Conservation (phyloP, 2,888 invertebrate genomes). For the Syritta pipiens region DNA sequence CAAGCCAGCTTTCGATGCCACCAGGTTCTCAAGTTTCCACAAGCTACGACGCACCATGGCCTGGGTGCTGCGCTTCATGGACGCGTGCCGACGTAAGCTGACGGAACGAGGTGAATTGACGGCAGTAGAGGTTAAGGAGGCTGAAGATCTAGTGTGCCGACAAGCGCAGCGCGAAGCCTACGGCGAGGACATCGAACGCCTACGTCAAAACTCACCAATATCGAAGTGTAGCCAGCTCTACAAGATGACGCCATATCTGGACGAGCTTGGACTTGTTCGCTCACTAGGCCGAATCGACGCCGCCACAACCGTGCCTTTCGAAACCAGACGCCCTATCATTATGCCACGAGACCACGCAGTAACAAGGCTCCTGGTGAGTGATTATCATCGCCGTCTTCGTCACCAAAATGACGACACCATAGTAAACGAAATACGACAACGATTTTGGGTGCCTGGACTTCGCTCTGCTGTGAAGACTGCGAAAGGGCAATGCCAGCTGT, state of each 20-base stretch:
- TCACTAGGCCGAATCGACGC: too few relatives aligned
- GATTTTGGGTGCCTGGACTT: constrained; percentile 27
- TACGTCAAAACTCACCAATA: not conserved
- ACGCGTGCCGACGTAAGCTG: not conserved
- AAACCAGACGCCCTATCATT: too few relatives aligned
- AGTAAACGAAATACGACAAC: constrained; percentile 41
- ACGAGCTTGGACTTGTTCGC: too few relatives aligned
- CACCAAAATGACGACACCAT: constrained; percentile 43
- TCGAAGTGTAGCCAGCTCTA: not conserved
- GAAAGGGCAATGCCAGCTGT: constrained; percentile 30
- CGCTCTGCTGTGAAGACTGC: constrained; percentile 17
- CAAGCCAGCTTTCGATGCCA: not conserved
- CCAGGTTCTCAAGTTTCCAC: not conserved
- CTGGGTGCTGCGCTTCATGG: not conserved
- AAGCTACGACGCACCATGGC: constrained; percentile 2
- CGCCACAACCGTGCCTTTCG: too few relatives aligned
- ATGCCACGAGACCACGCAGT: too few relatives aligned
- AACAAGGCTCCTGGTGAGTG: too few relatives aligned
- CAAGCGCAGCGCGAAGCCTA: not conserved
- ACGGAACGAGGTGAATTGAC: not conserved
- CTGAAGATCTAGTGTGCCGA: not conserved
- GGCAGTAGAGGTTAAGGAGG: too few relatives aligned
- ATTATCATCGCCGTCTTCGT: constrained; percentile 35
- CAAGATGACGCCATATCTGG: not conserved
- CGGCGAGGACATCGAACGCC: not conserved